These are phyloP conservation scores for Nomada ruficornis DNA, from an alignment of 2,888 invertebrate species.

Conservation along the genomic window DNA sequence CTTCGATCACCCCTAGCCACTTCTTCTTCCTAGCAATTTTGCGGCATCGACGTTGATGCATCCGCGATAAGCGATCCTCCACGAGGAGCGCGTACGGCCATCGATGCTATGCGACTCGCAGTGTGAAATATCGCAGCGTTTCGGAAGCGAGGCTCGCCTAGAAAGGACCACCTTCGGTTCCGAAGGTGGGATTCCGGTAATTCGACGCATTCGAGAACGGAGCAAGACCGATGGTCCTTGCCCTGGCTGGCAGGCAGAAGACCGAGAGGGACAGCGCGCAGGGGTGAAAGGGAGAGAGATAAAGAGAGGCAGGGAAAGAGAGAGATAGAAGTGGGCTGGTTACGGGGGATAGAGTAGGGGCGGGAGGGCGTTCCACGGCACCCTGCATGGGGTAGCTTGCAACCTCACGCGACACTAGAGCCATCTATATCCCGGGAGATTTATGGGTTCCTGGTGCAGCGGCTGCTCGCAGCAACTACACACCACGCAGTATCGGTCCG, in stretches of 20 bases:
- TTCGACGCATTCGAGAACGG: slow-evolving; percentile 75
- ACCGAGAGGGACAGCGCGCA: neutral
- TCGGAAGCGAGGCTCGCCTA: slow-evolving; percentile 4
- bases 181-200: slow-evolving; percentile 80
- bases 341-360: slow-evolving; percentile 74
- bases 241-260: neutral
- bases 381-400: slow-evolving; percentile 84
- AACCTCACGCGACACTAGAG: slow-evolving; percentile 84
- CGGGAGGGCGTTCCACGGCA: slow-evolving; percentile 80
- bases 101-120: neutral
- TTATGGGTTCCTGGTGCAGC: slow-evolving; percentile 83
- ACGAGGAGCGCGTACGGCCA: neutral
- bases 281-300: slow-evolving; percentile 23
- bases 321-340: slow-evolving; percentile 69
- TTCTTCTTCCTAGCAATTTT: neutral
- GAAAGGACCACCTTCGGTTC: slow-evolving; percentile 64
- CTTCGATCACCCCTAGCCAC: neutral
- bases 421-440: slow-evolving; percentile 84
- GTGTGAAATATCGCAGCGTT: slow-evolving; percentile 28
- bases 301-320: slow-evolving; percentile 54
- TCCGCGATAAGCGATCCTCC: neutral
- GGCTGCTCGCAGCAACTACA: slow-evolving; percentile 82
- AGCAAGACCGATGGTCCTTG: slow-evolving; percentile 44
- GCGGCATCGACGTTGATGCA: slow-evolving; percentile 4
- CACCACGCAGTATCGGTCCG: slow-evolving; percentile 78